Conservation (phyloP, 2,888 invertebrate species). For the Lissonota sp. region DNA sequence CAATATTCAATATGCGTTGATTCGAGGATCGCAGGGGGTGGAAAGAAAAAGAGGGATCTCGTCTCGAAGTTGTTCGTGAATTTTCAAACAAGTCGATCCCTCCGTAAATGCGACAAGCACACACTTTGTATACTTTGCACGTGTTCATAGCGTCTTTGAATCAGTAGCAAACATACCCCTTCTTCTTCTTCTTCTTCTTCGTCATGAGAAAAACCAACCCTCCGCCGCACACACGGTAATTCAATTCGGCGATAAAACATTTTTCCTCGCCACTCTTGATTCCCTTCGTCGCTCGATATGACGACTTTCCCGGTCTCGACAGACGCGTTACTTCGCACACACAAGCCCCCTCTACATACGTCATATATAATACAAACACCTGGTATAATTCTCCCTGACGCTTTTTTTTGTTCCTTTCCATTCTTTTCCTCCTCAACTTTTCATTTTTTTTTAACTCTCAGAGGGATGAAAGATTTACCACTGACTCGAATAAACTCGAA, state of each 20-base stretch:
- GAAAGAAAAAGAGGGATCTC: slow-evolving; percentile 1
- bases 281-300: slow-evolving; percentile 34
- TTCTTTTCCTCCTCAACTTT: slow-evolving; percentile 1
- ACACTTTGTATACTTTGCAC: slow-evolving; percentile 11
- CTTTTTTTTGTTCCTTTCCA: neutral
- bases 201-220: slow-evolving; percentile 71
- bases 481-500: slow-evolving; percentile 73
- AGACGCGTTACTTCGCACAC: slow-evolving; percentile 33
- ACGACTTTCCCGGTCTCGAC: slow-evolving; percentile 5
- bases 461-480: slow-evolving; percentile 54
- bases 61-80: neutral
- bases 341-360: slow-evolving; percentile 7
- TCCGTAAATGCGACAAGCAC: neutral
- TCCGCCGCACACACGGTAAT: slow-evolving; percentile 61
- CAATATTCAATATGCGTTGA: slow-evolving; percentile 15
- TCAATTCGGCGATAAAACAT: slow-evolving; percentile 75
- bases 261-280: slow-evolving; percentile 53
- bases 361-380: slow-evolving; percentile 27
- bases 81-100: slow-evolving; percentile 4
- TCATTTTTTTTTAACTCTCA: slow-evolving; percentile 10
- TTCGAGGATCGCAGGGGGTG: neutral
- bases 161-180: slow-evolving; percentile 75
- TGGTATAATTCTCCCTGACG: neutral
- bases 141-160: slow-evolving; percentile 74
- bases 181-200: too few species aligned